A percentile compares a stretch with the other conserved stretches of the same genome.
Conservation (phyloP, 2,888 invertebrate genomes). For the Drosophila neonasuta region DNA sequence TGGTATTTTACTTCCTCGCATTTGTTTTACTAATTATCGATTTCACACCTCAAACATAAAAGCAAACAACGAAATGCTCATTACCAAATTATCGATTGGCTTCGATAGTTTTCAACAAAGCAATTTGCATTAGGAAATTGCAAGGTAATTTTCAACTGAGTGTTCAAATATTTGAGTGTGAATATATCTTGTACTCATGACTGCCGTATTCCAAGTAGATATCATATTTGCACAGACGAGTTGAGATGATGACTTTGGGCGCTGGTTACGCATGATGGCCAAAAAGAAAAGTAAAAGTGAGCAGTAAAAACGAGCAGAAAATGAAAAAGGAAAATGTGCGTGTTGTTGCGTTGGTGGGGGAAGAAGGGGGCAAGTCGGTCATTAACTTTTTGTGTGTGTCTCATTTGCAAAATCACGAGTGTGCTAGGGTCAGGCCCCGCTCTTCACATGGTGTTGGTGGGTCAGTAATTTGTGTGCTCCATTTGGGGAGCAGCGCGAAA, state of each 20-base stretch:
- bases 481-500: conserved; percentile 41
- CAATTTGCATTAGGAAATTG: conserved; percentile 16
- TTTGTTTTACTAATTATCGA: not conserved
- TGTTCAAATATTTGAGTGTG: not conserved
- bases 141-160: conserved; percentile 17
- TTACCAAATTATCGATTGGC: conserved; percentile 17
- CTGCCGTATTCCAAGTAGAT: not conserved
- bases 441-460: not conserved
- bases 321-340: conserved; percentile 53
- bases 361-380: conserved; percentile 35
- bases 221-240: conserved; percentile 8
- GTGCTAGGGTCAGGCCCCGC: not conserved
- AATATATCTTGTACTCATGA: conserved; percentile 1
- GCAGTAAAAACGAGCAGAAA: conserved; percentile 19
- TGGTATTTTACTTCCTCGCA: not conserved
- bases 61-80: not conserved
- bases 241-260: conserved; percentile 21
- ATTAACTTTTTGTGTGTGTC: conserved; percentile 50
- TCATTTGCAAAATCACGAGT: conserved; percentile 24
- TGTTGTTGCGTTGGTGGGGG: conserved; percentile 32
- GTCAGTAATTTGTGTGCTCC: conserved; percentile 13
- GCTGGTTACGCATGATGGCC: conserved; percentile 63
- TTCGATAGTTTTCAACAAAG: conserved; percentile 9
- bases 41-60: not conserved
- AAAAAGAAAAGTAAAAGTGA: conserved; percentile 66